Evolutionary conservation across 2,888 invertebrate genomes (phyloP).

Genomic region (Cheilosia scutellata): DNA sequence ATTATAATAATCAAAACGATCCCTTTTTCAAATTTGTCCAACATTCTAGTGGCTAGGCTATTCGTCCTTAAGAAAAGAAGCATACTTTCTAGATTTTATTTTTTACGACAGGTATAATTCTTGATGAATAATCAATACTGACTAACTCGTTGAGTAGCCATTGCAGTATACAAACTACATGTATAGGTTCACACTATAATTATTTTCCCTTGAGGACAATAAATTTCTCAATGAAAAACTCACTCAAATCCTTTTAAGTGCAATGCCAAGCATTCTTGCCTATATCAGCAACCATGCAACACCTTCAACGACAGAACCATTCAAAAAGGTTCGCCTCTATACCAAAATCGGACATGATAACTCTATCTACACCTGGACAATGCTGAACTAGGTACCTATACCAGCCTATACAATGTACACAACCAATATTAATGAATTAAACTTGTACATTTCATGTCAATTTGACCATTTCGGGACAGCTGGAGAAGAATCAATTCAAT

Average conservation of each 20-base stretch:
- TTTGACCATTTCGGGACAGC: slow-evolving; percentile 47
- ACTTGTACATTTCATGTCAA: slow-evolving; percentile 34
- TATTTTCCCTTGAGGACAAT: no score
- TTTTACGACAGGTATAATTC: no score
- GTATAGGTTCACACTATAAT: no score
- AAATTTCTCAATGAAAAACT: slow-evolving; percentile 35
- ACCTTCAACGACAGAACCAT: slow-evolving; percentile 14
- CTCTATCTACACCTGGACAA: slow-evolving; percentile 47
- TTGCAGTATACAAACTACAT: no score
- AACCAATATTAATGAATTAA: slow-evolving; percentile 57
- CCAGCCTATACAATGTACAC: not conserved
- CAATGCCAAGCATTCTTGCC: not conserved
- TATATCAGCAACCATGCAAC: slow-evolving; percentile 2
- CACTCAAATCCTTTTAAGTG: slow-evolving; percentile 1
- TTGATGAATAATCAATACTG: no score
- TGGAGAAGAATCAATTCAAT: slow-evolving; percentile 35
- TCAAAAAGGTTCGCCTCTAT: slow-evolving; percentile 3
- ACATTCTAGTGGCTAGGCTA: no score
- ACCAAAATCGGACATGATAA: slow-evolving; percentile 30
- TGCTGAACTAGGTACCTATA: no score
- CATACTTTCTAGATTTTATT: no score
- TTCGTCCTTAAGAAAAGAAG: no score
- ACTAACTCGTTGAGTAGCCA: no score
- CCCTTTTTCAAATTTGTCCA: no score
- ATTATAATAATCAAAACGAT: no score